A percentile compares a stretch with the other conserved stretches of the same genome.
phyloP scores from a whole-genome alignment of 1,140 invertebrate genomes.

The Dendrolimus punctatus region DNA sequence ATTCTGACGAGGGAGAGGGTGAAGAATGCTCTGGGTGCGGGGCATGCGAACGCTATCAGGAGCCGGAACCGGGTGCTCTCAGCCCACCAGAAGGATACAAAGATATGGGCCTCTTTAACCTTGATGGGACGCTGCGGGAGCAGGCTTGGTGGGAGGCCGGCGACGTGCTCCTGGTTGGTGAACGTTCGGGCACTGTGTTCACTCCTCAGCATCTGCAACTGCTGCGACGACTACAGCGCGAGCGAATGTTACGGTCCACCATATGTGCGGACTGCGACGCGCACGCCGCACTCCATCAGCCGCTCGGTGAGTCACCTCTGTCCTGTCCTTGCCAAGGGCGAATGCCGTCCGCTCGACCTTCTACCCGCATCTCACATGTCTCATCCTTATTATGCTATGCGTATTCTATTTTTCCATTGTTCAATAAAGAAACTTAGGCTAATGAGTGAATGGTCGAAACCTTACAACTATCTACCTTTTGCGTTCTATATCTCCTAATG shows the following conservation, averaged over 20 bases:
- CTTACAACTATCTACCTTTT: constrained; percentile 15
- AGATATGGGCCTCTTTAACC: constrained; percentile 75
- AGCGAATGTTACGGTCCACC: constrained; percentile 77
- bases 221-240: constrained; percentile 71
- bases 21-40: constrained; percentile 85
- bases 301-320: constrained; percentile 78
- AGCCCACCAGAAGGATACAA: constrained; percentile 91
- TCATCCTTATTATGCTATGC: constrained; percentile 13
- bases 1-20: constrained; percentile 80
- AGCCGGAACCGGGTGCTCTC: constrained; percentile 83
- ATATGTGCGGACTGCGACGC: constrained; percentile 76
- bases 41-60: constrained; percentile 68
- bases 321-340: constrained; percentile 70
- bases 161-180: constrained; percentile 70
- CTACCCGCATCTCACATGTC: constrained; percentile 25
- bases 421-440: not conserved
- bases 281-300: constrained; percentile 84
- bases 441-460: constrained; percentile 13
- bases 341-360: constrained; percentile 79
- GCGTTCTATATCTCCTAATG: constrained; percentile 3
- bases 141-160: constrained; percentile 71
- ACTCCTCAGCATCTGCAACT: constrained; percentile 75
- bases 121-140: constrained; percentile 66
- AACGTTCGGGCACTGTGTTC: constrained; percentile 74
- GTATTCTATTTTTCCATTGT: constrained; percentile 1